These are phyloP conservation scores for Lepisosteus osseus DNA, from an alignment of 2,113 vertebrate genomes.

Conservation along the genomic window DNA sequence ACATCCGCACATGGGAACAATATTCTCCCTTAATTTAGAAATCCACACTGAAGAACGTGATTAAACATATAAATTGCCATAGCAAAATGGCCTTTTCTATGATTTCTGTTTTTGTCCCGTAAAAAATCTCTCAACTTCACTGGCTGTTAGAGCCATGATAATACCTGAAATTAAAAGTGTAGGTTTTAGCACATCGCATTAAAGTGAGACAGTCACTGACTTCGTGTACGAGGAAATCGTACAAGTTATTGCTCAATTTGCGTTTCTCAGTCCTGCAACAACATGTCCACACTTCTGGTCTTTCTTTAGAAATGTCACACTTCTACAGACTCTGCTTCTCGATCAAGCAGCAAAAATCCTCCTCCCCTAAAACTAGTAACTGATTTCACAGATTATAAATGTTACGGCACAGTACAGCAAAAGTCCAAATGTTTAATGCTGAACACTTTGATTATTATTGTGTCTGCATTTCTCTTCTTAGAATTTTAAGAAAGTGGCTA, in stretches of 20 bases:
- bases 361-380: background rate
- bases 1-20: background rate
- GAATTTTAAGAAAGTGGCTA: no score
- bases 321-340: conserved; percentile 3
- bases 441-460: no score
- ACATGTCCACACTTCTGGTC: conserved; percentile 39
- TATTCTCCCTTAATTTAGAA: background rate
- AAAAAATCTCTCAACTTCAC: no score
- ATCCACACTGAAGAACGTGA: no score
- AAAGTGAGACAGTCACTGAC: conserved; percentile 31
- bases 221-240: conserved; percentile 32
- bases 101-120: no score
- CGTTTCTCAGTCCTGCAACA: conserved; percentile 55
- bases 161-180: no score
- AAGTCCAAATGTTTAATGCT: no score
- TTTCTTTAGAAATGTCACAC: background rate
- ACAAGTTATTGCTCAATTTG: conserved; percentile 61
- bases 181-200: no score
- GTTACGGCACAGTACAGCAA: background rate
- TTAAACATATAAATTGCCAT: no score
- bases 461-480: no score
- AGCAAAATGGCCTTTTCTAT: no score
- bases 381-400: conserved; percentile 33
- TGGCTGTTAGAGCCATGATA: no score
- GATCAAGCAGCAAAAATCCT: background rate